Evolutionary conservation across 2,888 invertebrate species (phyloP), one percentile per base, ranked within the genome.

Genomic region (Tenthredo mesomela): DNA sequence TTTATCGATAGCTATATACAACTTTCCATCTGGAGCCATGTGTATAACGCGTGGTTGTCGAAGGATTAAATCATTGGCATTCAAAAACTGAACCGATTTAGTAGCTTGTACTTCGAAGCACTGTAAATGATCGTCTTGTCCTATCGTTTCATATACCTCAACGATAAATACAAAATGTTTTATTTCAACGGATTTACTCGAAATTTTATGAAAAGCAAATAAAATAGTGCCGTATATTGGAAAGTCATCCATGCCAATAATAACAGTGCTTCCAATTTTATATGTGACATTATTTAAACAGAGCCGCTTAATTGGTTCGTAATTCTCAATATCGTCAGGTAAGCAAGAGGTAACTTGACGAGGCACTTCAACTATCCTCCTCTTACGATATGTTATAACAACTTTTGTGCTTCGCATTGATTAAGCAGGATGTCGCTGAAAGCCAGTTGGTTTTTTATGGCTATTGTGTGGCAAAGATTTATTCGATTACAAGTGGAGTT

Each of bases 1-100:
- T 65, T 65, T 65, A 65, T 65, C 65, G 25, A 65, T 65, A 65
- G 65, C 65, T 65, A 65, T n/a, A 65, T 65, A 65, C 65, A 65
- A 65, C 65, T 65, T 65, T 65, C 21, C 65, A 65, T 65, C 65
- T 2, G 65, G 10, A 65, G 21, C 12, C 7, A 65, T 65, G 2
- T 65, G 65, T 25, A 65, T 25, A 65, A 65, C 65, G 21, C 65
- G 65, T n/a, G 65, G 25, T 65, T 65, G 65, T 65, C 65, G 65
- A 12, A 65, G 21, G 25, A n/a, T 12, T 65, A 25, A 65, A 65
- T 10, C 25, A 65, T 65, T 65, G 65, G 65, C 65, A 65, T 65
- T 65, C 65, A 65, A 65, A 65, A 65, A 65, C 65, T 65, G 65
- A 25, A 65, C 15, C n/a, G 65, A 65, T 65, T 65, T 65, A 9